phyloP scores from a whole-genome alignment of 2,113 vertebrate genomes.

The Hypocryptadius cinnamomeus region DNA sequence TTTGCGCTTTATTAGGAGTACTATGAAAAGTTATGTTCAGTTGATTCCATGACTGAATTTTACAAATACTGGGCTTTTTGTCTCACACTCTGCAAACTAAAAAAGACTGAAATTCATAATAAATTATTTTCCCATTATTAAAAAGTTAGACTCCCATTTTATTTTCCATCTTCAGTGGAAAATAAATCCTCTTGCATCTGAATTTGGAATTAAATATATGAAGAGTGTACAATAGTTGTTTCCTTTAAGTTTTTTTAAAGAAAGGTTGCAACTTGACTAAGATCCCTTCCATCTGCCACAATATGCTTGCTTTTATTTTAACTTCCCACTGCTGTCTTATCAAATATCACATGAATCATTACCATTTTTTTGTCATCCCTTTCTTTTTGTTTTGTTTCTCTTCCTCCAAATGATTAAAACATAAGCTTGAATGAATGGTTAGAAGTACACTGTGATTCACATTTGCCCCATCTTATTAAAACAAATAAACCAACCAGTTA shows the following conservation, averaged over 20 bases:
- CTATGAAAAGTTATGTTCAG: not conserved
- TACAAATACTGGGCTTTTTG: not conserved
- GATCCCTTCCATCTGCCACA: slow-evolving; percentile 72
- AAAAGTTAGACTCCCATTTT: not conserved
- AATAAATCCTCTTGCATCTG: slow-evolving; percentile 24
- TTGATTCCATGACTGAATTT: slow-evolving; percentile 25
- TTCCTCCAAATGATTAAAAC: slow-evolving; percentile 79
- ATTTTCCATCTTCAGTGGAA: not conserved
- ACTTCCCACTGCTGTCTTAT: slow-evolving; percentile 73
- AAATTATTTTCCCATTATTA: not conserved
- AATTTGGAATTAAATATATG: slow-evolving; percentile 53
- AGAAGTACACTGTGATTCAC: slow-evolving; percentile 69
- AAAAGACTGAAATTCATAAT: not conserved
- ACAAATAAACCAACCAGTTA: slow-evolving; percentile 69
- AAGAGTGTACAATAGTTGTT: slow-evolving; percentile 54
- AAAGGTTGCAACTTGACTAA: slow-evolving; percentile 63
- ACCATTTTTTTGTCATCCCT: slow-evolving; percentile 64
- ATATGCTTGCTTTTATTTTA: slow-evolving; percentile 75
- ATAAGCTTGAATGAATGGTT: slow-evolving; percentile 69
- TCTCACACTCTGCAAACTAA: not conserved
- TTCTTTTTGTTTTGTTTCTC: slow-evolving; percentile 70
- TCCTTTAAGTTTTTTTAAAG: slow-evolving; percentile 63
- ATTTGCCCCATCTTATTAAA: slow-evolving; percentile 59
- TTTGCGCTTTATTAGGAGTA: not conserved
- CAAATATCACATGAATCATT: slow-evolving; percentile 69